Evolutionary conservation across 2,888 invertebrate genomes (phyloP).

Genomic region (Mellilla xanthometata): DNA sequence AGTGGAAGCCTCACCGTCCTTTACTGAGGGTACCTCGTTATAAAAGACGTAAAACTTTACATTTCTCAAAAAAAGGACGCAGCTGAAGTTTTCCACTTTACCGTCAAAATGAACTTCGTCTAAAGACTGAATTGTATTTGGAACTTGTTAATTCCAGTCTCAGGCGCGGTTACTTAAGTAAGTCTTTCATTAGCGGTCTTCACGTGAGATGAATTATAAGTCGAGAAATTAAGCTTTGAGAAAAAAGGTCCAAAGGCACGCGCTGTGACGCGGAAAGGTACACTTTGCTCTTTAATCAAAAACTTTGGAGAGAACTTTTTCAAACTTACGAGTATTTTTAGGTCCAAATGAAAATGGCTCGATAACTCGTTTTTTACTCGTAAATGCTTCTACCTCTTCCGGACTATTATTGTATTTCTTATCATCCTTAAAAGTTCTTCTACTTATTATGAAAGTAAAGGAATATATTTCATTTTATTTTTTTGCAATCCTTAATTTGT

Average conservation of each 20-base stretch:
- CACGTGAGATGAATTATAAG: slow-evolving; percentile 74
- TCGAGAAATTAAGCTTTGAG: slow-evolving; percentile 50
- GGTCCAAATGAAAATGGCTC: too few relatives aligned
- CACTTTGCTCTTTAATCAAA: slow-evolving; percentile 14
- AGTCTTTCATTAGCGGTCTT: slow-evolving; percentile 78
- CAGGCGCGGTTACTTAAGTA: slow-evolving; percentile 70
- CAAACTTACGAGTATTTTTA: neutral
- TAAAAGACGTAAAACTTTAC: slow-evolving; percentile 64
- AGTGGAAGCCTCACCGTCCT: slow-evolving; percentile 40
- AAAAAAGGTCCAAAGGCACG: slow-evolving; percentile 18
- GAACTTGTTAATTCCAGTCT: slow-evolving; percentile 77
- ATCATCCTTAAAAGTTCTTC: too few relatives aligned
- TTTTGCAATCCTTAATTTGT: too few relatives aligned
- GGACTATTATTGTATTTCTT: too few relatives aligned
- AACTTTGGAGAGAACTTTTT: slow-evolving; percentile 6
- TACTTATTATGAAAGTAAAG: too few relatives aligned
- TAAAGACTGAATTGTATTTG: slow-evolving; percentile 76
- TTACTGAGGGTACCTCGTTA: slow-evolving; percentile 51
- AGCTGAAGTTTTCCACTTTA: slow-evolving; percentile 72
- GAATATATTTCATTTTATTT: too few relatives aligned
- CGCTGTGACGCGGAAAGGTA: slow-evolving; percentile 7
- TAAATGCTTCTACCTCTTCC: too few relatives aligned
- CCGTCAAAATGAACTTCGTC: slow-evolving; percentile 74
- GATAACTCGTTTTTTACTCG: too few relatives aligned
- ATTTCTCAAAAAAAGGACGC: slow-evolving; percentile 59